Percentiles rank a stretch among this genome's conserved stretches.
phyloP scores from a whole-genome alignment of 2,888 invertebrate species.

The Dysmachus trigonus region DNA sequence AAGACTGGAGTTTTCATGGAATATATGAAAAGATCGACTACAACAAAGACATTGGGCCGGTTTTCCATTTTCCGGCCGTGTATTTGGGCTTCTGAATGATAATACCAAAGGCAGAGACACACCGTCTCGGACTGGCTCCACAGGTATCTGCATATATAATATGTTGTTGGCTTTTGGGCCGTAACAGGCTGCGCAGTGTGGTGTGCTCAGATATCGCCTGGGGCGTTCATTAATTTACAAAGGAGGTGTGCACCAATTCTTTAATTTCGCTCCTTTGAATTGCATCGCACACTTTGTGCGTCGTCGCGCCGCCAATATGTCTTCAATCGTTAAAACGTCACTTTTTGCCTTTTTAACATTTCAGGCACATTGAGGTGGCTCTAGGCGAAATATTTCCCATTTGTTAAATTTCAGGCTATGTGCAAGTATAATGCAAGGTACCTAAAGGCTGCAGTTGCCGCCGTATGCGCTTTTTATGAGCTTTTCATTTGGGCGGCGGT shows the following conservation, averaged over 20 bases:
- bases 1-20: neutral
- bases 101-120: neutral
- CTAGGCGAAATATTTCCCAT: conserved; percentile 8
- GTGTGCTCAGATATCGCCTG: neutral
- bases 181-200: neutral
- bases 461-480: neutral
- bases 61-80: neutral
- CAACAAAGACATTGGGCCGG: neutral
- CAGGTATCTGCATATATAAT: neutral
- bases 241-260: conserved; percentile 32
- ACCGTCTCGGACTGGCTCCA: neutral
- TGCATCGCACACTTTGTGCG: conserved; percentile 6
- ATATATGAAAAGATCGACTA: neutral
- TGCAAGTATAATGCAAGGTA: neutral
- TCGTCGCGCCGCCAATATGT: conserved; percentile 10
- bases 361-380: conserved; percentile 30
- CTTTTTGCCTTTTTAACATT: conserved; percentile 28
- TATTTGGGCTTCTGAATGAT: conserved; percentile 1
- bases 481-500: neutral
- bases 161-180: neutral
- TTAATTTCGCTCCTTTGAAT: conserved; percentile 26
- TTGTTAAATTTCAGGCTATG: conserved; percentile 2
- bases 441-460: neutral
- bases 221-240: conserved; percentile 28
- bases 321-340: conserved; percentile 28